phyloP scores from a whole-genome alignment of 2,888 invertebrate genomes.

The Tubulanus polymorphus region DNA sequence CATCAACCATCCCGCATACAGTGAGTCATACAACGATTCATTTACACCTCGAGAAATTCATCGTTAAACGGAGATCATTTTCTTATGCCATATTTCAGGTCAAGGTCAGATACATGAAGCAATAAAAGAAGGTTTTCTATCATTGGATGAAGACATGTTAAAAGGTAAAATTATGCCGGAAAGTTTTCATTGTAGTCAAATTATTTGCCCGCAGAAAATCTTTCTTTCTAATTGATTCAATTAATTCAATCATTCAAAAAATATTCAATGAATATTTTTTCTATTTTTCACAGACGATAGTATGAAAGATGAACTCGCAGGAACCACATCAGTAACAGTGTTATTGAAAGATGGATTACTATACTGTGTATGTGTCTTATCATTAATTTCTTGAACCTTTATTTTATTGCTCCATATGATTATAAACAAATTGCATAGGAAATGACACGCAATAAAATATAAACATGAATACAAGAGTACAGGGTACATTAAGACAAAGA shows the following conservation, averaged over 20 bases:
- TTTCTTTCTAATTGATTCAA: not conserved
- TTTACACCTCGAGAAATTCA: too few species aligned
- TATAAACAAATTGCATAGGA: too few species aligned
- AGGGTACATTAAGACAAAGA: too few species aligned
- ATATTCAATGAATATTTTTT: not conserved
- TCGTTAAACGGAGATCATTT: too few species aligned
- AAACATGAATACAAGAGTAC: too few species aligned
- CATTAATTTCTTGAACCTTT: too few species aligned
- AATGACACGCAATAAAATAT: too few species aligned
- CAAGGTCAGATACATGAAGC: constrained; percentile 81
- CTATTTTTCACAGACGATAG: constrained; percentile 63
- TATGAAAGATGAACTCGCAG: constrained; percentile 87
- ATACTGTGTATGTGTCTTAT: constrained; percentile 82
- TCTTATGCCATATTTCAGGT: constrained; percentile 53
- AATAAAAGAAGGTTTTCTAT: constrained; percentile 82
- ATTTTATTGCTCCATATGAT: too few species aligned
- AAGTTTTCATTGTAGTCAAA: not conserved
- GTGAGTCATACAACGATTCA: constrained; percentile 36
- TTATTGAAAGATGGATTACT: constrained; percentile 71
- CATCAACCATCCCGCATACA: constrained; percentile 71
- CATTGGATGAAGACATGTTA: constrained; percentile 88
- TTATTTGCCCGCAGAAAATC: not conserved
- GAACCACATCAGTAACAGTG: constrained; percentile 84
- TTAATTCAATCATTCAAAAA: constrained; percentile 1
- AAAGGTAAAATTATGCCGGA: constrained; percentile 52